Evolutionary conservation across 2,113 vertebrate genomes (phyloP).

Genomic region (Macquaria ambigua): DNA sequence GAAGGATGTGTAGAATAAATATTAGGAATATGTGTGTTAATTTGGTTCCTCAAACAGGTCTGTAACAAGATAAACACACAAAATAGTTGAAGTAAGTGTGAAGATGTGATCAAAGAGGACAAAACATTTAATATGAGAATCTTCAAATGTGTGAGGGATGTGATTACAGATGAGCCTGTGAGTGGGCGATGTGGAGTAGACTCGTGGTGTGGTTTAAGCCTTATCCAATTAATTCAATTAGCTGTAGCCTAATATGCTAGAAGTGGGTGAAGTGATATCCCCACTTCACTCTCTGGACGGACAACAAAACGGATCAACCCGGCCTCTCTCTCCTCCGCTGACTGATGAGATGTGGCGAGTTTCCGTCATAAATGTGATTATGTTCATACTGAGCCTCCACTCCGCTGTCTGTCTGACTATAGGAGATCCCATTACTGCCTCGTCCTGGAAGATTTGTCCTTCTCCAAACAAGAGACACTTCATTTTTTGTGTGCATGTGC

Average conservation of each 20-base stretch:
- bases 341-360: constrained; percentile 68
- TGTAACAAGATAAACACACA: not conserved
- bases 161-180: constrained; percentile 40
- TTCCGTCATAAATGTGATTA: constrained; percentile 78
- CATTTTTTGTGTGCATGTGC: constrained; percentile 2
- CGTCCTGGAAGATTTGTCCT: constrained; percentile 42
- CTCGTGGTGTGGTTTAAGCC: constrained; percentile 26
- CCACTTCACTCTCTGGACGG: constrained; percentile 29
- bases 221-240: constrained; percentile 70
- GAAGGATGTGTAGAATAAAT: constrained; percentile 2
- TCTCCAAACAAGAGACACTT: constrained; percentile 33
- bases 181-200: constrained; percentile 23
- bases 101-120: not conserved
- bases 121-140: constrained; percentile 29
- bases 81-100: not conserved
- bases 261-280: constrained; percentile 66
- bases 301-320: constrained; percentile 54
- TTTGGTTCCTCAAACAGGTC: not conserved
- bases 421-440: constrained; percentile 70
- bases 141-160: constrained; percentile 31
- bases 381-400: constrained; percentile 56
- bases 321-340: constrained; percentile 38
- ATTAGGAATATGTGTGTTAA: not conserved
- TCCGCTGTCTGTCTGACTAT: constrained; percentile 49
- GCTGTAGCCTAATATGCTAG: constrained; percentile 40